These are phyloP conservation scores for Dromiciops gliroides DNA, from an alignment of 2,113 vertebrate species.

Conservation along the genomic window DNA sequence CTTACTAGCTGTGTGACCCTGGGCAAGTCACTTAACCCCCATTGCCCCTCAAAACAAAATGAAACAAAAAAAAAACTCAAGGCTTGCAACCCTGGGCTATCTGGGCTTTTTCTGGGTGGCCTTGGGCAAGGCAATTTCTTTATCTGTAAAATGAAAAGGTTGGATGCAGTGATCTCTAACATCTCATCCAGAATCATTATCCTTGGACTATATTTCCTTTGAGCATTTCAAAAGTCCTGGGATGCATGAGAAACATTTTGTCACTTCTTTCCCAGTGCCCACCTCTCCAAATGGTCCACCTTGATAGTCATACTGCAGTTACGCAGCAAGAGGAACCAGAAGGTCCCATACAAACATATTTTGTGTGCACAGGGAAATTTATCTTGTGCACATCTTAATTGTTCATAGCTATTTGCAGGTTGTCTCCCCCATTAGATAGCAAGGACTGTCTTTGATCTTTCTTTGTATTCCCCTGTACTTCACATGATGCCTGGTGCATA, in stretches of 20 bases:
- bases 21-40: no score
- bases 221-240: neutral
- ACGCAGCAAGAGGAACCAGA: neutral
- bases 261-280: neutral
- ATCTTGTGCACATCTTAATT: neutral
- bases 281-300: neutral
- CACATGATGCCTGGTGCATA: neutral
- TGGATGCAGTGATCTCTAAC: neutral
- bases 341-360: neutral
- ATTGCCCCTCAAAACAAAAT: no score
- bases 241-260: neutral
- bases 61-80: no score
- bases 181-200: neutral
- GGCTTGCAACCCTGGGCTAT: neutral
- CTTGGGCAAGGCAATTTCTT: neutral
- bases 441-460: neutral
- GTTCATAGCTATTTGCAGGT: neutral
- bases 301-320: neutral
- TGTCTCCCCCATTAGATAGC: neutral
- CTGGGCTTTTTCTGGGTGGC: neutral
- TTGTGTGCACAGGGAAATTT: neutral
- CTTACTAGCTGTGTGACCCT: no score
- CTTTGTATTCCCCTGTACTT: neutral
- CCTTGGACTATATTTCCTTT: neutral
- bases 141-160: neutral